phyloP scores from a whole-genome alignment of 2,797 vertebrate genomes.

The Salmo trutta region DNA sequence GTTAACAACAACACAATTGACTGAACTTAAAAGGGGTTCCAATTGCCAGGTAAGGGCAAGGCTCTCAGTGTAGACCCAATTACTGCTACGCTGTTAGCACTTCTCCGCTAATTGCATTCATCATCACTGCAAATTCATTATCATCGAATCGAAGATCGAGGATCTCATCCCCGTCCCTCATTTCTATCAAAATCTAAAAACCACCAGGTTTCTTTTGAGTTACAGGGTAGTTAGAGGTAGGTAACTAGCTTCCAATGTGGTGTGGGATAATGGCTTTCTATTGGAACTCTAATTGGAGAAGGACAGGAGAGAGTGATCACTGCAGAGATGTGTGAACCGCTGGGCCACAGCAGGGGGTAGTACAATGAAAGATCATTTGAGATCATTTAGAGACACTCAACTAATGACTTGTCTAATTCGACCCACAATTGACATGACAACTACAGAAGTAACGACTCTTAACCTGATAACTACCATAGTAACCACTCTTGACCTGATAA shows the following conservation, averaged over 20 bases:
- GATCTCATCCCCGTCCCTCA: slow-evolving; percentile 11
- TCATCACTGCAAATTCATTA: slow-evolving; percentile 71
- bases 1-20: slow-evolving; percentile 68
- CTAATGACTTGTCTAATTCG: neutral
- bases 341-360: neutral
- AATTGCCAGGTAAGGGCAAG: slow-evolving; percentile 70
- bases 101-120: slow-evolving; percentile 76
- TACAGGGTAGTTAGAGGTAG: slow-evolving; percentile 55
- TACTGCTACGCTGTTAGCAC: slow-evolving; percentile 71
- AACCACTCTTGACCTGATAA: neutral
- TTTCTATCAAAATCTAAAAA: slow-evolving; percentile 65
- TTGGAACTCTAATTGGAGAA: neutral
- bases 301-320: neutral
- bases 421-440: neutral
- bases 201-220: slow-evolving; percentile 62
- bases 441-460: neutral
- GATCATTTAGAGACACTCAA: neutral
- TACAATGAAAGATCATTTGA: neutral
- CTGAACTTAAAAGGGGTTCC: slow-evolving; percentile 67
- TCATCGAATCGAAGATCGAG: slow-evolving; percentile 37
- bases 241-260: neutral
- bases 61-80: slow-evolving; percentile 68
- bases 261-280: neutral
- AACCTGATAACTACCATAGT: neutral
- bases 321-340: neutral